phyloP scores from a whole-genome alignment of 2,113 vertebrate genomes.

The Forbesichthys agassizii region DNA sequence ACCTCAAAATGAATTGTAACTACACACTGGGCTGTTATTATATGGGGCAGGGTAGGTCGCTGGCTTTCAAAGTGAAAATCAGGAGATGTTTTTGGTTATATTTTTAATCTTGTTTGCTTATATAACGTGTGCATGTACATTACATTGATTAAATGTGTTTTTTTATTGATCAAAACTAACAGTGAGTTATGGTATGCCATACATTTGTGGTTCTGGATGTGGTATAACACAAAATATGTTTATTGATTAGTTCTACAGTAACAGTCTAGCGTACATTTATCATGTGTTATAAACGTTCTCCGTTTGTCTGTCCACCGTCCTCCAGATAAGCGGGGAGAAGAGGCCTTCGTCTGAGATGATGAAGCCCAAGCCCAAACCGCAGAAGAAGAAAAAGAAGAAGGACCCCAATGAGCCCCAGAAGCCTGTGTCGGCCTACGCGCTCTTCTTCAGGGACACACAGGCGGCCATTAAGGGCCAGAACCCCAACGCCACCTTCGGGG shows the following conservation, averaged over 20 bases:
- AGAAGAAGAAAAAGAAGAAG: conserved; percentile 99
- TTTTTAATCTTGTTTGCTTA: no score
- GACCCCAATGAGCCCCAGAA: conserved; percentile 88
- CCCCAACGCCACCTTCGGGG: conserved; percentile 93
- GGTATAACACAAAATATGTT: neutral
- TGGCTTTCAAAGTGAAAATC: no score
- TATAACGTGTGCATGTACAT: no score
- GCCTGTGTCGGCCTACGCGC: conserved; percentile 92
- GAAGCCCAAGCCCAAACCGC: conserved; percentile 93
- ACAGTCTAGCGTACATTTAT: conserved; percentile 13
- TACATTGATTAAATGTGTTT: no score
- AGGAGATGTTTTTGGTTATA: no score
- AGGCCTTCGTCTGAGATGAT: conserved; percentile 83
- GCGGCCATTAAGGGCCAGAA: conserved; percentile 95
- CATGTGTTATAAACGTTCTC: neutral
- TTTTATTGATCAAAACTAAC: no score
- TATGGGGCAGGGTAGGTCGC: no score
- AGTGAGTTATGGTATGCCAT: no score
- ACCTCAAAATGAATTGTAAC: no score
- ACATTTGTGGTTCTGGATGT: no score
- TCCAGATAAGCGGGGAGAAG: conserved; percentile 83
- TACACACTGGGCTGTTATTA: no score
- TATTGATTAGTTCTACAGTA: neutral
- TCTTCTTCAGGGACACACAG: conserved; percentile 96
- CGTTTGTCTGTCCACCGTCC: conserved; percentile 11